phyloP scores from a whole-genome alignment of 2,113 vertebrate genomes.

The Misgurnus anguillicaudatus region DNA sequence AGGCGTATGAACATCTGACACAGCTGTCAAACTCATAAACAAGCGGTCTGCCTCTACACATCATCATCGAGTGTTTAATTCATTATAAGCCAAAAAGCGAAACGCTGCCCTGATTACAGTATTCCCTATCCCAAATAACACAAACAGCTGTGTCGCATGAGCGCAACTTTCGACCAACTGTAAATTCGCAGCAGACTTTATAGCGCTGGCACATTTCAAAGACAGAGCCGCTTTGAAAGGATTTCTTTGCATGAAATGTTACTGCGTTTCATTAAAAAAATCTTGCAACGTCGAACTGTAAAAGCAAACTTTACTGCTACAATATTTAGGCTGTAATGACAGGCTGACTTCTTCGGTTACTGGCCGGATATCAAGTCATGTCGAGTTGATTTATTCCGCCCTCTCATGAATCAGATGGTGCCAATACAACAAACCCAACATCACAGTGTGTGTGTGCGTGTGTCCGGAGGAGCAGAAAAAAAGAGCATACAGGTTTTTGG shows the following conservation, averaged over 20 bases:
- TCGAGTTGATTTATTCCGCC: constrained; percentile 40
- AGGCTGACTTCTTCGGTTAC: constrained; percentile 42
- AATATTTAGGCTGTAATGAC: constrained; percentile 26
- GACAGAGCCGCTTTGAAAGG: not conserved
- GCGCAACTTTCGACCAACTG: constrained; percentile 31
- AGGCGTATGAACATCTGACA: constrained; percentile 6
- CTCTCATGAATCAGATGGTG: constrained; percentile 22
- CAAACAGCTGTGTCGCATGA: constrained; percentile 24
- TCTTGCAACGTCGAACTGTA: not conserved
- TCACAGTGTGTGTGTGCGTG: not conserved
- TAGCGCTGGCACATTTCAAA: constrained; percentile 22
- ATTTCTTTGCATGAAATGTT: constrained; percentile 2
- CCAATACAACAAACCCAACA: not conserved
- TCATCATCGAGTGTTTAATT: not conserved
- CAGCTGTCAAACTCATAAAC: constrained; percentile 28
- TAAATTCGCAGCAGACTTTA: constrained; percentile 31
- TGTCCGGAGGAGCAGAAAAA: constrained; percentile 8
- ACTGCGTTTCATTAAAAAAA: constrained; percentile 17
- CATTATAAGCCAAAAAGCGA: not conserved
- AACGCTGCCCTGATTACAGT: constrained; percentile 5
- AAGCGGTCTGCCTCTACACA: constrained; percentile 21
- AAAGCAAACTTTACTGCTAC: not conserved
- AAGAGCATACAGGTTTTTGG: not conserved
- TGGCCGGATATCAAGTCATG: constrained; percentile 34
- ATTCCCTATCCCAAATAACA: constrained; percentile 16